Conservation (phyloP, 2,113 vertebrate species). For the Dasypus novemcinctus region DNA sequence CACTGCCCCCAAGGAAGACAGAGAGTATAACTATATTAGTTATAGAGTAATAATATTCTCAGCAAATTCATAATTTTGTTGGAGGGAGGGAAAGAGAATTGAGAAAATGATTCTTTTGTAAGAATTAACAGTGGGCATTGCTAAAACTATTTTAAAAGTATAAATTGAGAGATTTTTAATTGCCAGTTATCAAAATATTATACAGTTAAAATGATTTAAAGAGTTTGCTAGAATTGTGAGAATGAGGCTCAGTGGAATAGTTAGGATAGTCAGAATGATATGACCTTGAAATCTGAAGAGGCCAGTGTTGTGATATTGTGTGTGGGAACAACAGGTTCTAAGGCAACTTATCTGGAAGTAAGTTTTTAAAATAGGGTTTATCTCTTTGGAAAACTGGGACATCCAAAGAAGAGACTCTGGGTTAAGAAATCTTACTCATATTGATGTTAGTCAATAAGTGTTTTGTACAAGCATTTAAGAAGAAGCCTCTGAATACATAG, state of each 20-base stretch:
- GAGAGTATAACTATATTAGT: background rate
- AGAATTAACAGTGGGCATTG: background rate
- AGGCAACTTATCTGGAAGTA: background rate
- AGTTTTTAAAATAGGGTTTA: background rate
- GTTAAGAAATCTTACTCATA: conserved; percentile 8
- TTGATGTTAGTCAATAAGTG: background rate
- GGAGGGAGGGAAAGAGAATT: background rate
- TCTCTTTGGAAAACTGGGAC: background rate
- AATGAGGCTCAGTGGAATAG: background rate
- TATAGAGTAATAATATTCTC: background rate
- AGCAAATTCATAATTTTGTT: background rate
- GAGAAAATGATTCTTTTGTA: background rate
- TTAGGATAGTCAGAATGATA: background rate
- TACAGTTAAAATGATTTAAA: background rate
- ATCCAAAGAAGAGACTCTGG: background rate
- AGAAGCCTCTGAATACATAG: background rate
- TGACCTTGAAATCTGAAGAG: background rate
- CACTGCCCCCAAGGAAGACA: background rate
- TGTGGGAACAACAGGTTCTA: background rate
- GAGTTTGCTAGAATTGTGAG: background rate
- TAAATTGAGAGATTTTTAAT: background rate
- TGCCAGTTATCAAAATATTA: background rate
- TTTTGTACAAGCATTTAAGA: conserved; percentile 21
- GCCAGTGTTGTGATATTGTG: background rate
- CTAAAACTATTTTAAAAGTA: background rate